A percentile compares a stretch with the other conserved stretches of the same genome.
Evolutionary conservation across 2,113 vertebrate species (phyloP).

Genomic region (Myrmecophaga tridactyla): DNA sequence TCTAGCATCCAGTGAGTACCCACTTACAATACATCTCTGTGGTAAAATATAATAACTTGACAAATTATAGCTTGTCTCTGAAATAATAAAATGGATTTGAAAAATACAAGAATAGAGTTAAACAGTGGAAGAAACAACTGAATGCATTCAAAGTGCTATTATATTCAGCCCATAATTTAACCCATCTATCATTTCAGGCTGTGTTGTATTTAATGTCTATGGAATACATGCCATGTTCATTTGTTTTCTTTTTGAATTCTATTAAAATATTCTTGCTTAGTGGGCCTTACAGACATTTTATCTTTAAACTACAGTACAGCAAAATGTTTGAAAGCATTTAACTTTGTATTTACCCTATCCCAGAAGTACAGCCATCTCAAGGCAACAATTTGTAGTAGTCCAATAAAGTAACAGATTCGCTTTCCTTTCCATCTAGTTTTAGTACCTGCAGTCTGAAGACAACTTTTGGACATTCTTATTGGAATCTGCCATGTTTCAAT

Average conservation of each 20-base stretch:
- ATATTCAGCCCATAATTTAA: not conserved
- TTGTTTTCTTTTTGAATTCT: not conserved
- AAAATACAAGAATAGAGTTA: not conserved
- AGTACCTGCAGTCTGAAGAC: not conserved
- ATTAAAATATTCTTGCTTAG: not conserved
- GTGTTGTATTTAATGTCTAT: not conserved
- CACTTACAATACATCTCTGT: not conserved
- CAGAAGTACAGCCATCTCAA: not conserved
- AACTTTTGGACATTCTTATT: not conserved
- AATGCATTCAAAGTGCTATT: not conserved
- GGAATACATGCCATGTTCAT: not conserved
- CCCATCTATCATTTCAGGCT: not conserved
- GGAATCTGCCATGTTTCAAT: not conserved
- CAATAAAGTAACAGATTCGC: not conserved
- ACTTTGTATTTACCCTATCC: not conserved
- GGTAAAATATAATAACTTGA: not conserved
- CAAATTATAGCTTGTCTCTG: not conserved
- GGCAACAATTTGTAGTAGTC: not conserved
- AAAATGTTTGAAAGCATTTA: not conserved
- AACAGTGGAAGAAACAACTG: not conserved
- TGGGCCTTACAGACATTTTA: not conserved
- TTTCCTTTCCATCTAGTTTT: not conserved
- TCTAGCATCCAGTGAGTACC: not conserved
- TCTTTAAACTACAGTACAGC: not conserved
- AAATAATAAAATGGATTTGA: not conserved